A percentile compares a stretch with the other conserved stretches of the same genome.
Conservation (phyloP, 2,888 invertebrate genomes). For the Dione vanillae region DNA sequence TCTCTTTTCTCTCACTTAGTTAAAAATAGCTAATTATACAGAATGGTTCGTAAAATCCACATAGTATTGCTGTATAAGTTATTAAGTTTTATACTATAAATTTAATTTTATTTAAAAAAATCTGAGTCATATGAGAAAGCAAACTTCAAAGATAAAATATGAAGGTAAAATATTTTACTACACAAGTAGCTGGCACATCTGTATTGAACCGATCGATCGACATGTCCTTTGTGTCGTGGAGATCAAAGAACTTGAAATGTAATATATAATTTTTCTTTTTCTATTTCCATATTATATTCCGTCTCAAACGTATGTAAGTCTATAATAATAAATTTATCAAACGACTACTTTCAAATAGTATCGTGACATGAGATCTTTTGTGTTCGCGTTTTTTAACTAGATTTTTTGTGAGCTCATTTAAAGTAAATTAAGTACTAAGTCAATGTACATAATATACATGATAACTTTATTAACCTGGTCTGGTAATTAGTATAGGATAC, state of each 20-base stretch:
- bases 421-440: too few species aligned
- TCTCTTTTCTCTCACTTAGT: too few species aligned
- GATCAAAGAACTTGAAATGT: conserved; percentile 10
- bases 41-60: too few species aligned
- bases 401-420: too few species aligned
- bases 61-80: too few species aligned
- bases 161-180: neutral
- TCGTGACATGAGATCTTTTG: neutral
- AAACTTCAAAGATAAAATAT: conserved; percentile 1
- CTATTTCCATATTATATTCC: conserved; percentile 7
- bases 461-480: too few species aligned
- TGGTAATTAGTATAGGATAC: too few species aligned
- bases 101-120: too few species aligned
- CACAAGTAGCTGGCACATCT: conserved; percentile 8
- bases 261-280: neutral
- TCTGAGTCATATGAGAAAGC: neutral
- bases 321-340: neutral
- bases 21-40: too few species aligned
- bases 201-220: conserved; percentile 18
- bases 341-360: neutral
- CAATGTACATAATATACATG: too few species aligned
- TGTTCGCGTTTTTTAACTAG: neutral
- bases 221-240: conserved; percentile 2
- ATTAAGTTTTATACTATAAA: too few species aligned
- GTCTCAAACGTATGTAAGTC: neutral